Evolutionary conservation across 2,113 vertebrate genomes (phyloP).

Genomic region (Microtus pennsylvanicus): DNA sequence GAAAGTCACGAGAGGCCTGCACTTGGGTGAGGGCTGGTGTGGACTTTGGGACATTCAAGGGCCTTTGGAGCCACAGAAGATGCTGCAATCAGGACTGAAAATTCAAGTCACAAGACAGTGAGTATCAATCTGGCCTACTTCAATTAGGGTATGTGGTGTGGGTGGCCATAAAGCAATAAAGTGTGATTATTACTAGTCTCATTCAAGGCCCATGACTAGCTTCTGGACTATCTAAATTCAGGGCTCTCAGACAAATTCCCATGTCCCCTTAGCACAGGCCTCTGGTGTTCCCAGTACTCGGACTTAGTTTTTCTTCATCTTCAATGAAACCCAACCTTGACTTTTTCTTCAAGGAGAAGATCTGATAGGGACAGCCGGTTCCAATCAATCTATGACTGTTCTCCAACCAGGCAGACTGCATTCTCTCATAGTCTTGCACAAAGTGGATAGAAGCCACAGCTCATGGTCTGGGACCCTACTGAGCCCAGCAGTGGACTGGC

Average conservation of each 20-base stretch:
- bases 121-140: neutral
- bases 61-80: constrained; percentile 14
- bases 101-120: neutral
- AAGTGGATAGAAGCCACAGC: neutral
- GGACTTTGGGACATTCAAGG: neutral
- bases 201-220: neutral
- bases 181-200: neutral
- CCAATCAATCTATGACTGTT: neutral
- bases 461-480: neutral
- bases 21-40: neutral
- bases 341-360: constrained; percentile 7
- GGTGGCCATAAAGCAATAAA: neutral
- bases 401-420: neutral
- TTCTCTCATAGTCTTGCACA: neutral
- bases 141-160: neutral
- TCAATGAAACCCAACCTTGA: neutral
- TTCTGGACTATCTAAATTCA: neutral
- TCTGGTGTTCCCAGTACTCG: neutral
- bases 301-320: neutral
- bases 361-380: neutral
- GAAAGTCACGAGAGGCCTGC: neutral
- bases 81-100: neutral
- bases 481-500: neutral
- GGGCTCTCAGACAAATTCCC: neutral
- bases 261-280: neutral